Base-by-base conservation (phyloP, 2,113 vertebrate genomes). In the Alethe diademata region DNA sequence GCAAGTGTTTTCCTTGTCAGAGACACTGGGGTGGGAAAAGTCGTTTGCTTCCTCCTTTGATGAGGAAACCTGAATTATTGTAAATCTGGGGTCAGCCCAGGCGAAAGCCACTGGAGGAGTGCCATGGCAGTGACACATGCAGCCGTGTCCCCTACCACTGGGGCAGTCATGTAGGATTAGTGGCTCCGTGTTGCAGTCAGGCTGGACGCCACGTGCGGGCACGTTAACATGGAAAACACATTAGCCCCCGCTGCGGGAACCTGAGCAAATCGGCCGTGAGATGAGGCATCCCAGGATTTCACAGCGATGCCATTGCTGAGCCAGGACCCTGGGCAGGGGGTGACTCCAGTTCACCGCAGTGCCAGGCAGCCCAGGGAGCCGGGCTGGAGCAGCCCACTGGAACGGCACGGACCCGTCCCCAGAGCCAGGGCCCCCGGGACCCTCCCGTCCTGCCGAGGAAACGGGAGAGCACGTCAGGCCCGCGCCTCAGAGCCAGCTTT, bases 71-170 rank as follows among this genome's bases (percentile, higher is more conserved):
- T 11, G 25, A 86, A 79, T 7, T 17, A 24, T 0, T 23, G 31
- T 35, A 12, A 29, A 58, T 38, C 0, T 12, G 60, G 61, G 85
- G 85, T 91, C 94, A 90, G 60, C 2, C 47, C 60, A 19, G 94
- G 90, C 72, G 15, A 56, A 35, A 40, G 43, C 19, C 3, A 1
- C 8, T 1, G 19, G 38, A 58, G 75, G 71, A 42, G 71, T 3
- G 7, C 33, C 5, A 17, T 0, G 0, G 64, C 0, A 2, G 70
- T 0, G 1, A 35, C 3, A 3, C 3, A 0, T 0, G 1, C 43
- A 73, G 74, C 54, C 56, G 54, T 14, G 2, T 35, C 70, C 76
- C 57, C 53, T 8, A 40, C 57, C 33, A 19, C 9, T 0, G 0
- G 60, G 51, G 28, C 57, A 22, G 74, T 42, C 81, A 6, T 15